Conservation (phyloP, 1,140 invertebrate species). For the Trachelipus rathkii region DNA sequence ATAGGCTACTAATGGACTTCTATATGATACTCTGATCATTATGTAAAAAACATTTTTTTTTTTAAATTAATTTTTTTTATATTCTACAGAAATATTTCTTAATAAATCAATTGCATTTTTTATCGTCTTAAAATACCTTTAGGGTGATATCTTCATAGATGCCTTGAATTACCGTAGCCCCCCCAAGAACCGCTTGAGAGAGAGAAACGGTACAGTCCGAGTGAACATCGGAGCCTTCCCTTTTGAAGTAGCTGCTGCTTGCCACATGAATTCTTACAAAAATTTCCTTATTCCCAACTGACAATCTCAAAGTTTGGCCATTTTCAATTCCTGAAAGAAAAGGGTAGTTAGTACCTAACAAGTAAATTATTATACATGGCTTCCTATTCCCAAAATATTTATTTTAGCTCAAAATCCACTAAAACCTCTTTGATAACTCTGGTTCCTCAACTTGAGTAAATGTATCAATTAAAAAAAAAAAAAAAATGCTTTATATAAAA, state of each 20-base stretch:
- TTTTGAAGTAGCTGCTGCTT: slow-evolving; percentile 81
- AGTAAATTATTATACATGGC: neutral
- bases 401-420: neutral
- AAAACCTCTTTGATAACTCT: neutral
- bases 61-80: too few relatives aligned
- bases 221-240: slow-evolving; percentile 92
- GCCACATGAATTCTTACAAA: slow-evolving; percentile 91
- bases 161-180: slow-evolving; percentile 83
- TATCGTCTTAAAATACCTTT: too few relatives aligned
- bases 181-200: slow-evolving; percentile 88
- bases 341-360: neutral
- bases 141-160: slow-evolving; percentile 90
- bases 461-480: too few relatives aligned
- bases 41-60: too few relatives aligned
- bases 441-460: neutral
- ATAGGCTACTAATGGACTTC: too few relatives aligned
- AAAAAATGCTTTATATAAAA: too few relatives aligned
- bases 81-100: too few relatives aligned
- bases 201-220: slow-evolving; percentile 80
- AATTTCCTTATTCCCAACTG: slow-evolving; percentile 80
- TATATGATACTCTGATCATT: too few relatives aligned
- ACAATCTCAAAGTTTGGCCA: slow-evolving; percentile 91
- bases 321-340: slow-evolving; percentile 72
- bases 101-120: too few relatives aligned
- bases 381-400: neutral